phyloP scores from a whole-genome alignment of 2,888 invertebrate species.

The Schizaphis graminum region DNA sequence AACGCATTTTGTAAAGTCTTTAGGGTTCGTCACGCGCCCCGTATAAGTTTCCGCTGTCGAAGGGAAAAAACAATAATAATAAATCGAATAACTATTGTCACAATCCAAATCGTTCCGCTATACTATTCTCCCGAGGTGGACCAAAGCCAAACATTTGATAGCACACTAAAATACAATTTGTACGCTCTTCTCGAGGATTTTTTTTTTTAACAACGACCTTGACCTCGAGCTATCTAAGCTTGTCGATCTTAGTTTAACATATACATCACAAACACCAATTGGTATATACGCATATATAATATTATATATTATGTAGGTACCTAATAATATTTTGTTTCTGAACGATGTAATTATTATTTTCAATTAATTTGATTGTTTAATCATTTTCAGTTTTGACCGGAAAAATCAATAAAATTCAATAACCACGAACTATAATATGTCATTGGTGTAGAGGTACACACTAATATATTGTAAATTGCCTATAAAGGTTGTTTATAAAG shows the following conservation, averaged over 20 bases:
- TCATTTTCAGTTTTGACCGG: not conserved
- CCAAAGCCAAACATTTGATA: slow-evolving; percentile 37
- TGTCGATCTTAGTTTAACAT: not conserved
- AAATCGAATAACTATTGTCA: slow-evolving; percentile 30
- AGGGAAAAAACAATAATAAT: slow-evolving; percentile 51
- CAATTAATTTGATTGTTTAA: not conserved
- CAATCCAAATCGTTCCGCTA: slow-evolving; percentile 19
- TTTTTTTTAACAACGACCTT: not conserved
- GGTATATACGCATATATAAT: not conserved
- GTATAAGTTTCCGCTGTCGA: not conserved
- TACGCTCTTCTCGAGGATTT: not conserved
- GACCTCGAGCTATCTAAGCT: not conserved
- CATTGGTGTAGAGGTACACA: not conserved
- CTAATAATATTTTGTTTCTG: not conserved
- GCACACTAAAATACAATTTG: not conserved
- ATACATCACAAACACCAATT: too few relatives aligned
- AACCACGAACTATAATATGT: not conserved
- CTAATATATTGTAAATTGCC: not conserved
- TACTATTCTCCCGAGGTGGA: slow-evolving; percentile 25
- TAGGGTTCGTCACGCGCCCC: slow-evolving; percentile 4
- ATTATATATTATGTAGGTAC: not conserved
- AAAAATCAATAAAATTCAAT: not conserved
- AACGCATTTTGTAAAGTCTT: slow-evolving; percentile 29
- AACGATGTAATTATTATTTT: not conserved
- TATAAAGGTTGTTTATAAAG: not conserved